Conservation (phyloP, 2,888 invertebrate genomes). For the Seira sanloemensis region DNA sequence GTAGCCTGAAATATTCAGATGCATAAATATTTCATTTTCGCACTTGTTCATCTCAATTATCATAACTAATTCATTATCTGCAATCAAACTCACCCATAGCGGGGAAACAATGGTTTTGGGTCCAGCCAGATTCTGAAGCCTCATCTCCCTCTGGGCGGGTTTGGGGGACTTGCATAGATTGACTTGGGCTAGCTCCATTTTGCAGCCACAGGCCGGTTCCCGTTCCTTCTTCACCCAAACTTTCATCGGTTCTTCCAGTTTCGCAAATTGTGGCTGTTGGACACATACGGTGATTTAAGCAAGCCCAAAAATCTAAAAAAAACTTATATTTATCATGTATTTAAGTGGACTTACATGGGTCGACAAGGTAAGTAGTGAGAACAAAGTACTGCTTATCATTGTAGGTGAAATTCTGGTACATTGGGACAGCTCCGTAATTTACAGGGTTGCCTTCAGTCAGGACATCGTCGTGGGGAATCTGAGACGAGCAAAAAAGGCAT, state of each 20-base stretch:
- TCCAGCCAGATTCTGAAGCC: constrained; percentile 56
- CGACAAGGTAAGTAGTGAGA: constrained; percentile 67
- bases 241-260: constrained; percentile 42
- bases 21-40: neutral
- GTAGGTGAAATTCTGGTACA: constrained; percentile 65
- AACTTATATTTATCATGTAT: neutral
- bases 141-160: constrained; percentile 47
- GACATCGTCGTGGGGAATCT: constrained; percentile 29
- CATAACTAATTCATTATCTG: neutral
- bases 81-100: constrained; percentile 62
- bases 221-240: constrained; percentile 58
- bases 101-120: constrained; percentile 66
- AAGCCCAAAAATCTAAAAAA: neutral
- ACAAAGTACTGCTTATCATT: constrained; percentile 49
- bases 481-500: neutral
- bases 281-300: neutral
- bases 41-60: neutral
- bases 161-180: constrained; percentile 34
- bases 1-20: constrained; percentile 21
- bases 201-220: constrained; percentile 68
- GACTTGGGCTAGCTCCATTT: constrained; percentile 54
- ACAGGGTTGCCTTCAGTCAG: constrained; percentile 35
- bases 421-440: constrained; percentile 58
- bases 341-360: constrained; percentile 62
- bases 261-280: constrained; percentile 66